These are phyloP conservation scores for Hirtodrosophila confusa DNA, from an alignment of 2,888 invertebrate genomes.

Conservation along the genomic window DNA sequence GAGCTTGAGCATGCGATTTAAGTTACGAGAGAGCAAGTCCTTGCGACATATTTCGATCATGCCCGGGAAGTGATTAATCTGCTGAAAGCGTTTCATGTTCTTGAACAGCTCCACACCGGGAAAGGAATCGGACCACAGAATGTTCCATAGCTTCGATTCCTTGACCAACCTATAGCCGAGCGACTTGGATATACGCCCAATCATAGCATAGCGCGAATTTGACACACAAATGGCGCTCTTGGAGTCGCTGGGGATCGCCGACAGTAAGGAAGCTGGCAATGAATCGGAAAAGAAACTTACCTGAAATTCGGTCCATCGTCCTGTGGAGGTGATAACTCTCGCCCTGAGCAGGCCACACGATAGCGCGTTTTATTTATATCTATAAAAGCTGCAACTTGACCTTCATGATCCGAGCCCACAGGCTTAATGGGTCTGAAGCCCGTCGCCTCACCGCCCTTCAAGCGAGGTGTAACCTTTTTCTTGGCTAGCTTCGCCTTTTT, in stretches of 20 bases:
- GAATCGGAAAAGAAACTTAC: conserved; percentile 34
- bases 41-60: conserved; percentile 95
- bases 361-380: conserved; percentile 74
- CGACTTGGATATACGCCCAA: conserved; percentile 80
- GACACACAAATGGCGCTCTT: conserved; percentile 81
- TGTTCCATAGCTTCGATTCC: conserved; percentile 93
- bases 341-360: conserved; percentile 67
- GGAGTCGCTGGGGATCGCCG: conserved; percentile 48
- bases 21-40: conserved; percentile 93
- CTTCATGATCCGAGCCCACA: conserved; percentile 3
- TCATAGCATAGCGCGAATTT: conserved; percentile 80
- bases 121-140: conserved; percentile 94
- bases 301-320: conserved; percentile 45
- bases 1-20: conserved; percentile 94
- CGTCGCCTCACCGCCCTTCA: background rate
- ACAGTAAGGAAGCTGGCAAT: background rate
- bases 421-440: conserved; percentile 14
- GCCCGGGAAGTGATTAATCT: conserved; percentile 96
- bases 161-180: conserved; percentile 85
- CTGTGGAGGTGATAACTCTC: conserved; percentile 7
- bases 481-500: conserved; percentile 21
- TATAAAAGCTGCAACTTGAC: conserved; percentile 59
- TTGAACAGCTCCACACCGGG: conserved; percentile 94
- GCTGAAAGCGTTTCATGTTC: conserved; percentile 96
- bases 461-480: conserved; percentile 17